Evolutionary conservation across 2,113 vertebrate genomes (phyloP), one percentile per base, ranked within the genome.

Genomic region (Sander lucioperca): DNA sequence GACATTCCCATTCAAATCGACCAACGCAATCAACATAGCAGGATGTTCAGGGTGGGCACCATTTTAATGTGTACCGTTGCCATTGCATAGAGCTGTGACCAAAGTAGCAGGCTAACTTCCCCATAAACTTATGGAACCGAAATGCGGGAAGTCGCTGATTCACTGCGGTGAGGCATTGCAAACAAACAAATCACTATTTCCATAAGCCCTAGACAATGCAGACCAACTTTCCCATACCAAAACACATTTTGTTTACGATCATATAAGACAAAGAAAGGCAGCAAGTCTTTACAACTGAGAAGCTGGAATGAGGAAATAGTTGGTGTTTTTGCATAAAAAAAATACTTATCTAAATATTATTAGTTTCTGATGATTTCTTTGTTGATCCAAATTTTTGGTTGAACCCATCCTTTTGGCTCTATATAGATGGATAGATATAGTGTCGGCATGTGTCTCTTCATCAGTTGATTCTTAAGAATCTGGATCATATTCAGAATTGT

Each of bases 401-500:
- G 11, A 61, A 15, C 12, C 51, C 65, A 14, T 19, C 13, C n/a
- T 36, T 21, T 36, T 18, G 6, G 2, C 9, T 33, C 18, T 10
- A 15, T 12, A 36, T 36, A 21, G 2, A 39, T 21, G 12, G 30
- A 7, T n/a, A 25, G 23, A 57, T 23, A 23, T 56, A 56, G 10
- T 18, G 14, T 54, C 51, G 53, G 25, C 16, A 62, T 33, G 48
- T 27, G 9, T 33, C 68, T 80, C 13, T 36, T 73, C 73, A 82
- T 84, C 58, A 74, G 53, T 62, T 77, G 79, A 88, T 68, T 45
- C 43, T 53, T 53, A 19, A 64, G 21, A 74, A 58, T 82, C 47
- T 66, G 39, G 16, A 85, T 74, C n/a, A 59, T 57, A 50, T 82
- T 79, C 53, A 75, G 64, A 48, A 39, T 39, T 3, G 18, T 6